Percentiles rank a stretch among this genome's conserved stretches.
phyloP scores from a whole-genome alignment of 1,140 invertebrate genomes.

The Drosophila repletoides region DNA sequence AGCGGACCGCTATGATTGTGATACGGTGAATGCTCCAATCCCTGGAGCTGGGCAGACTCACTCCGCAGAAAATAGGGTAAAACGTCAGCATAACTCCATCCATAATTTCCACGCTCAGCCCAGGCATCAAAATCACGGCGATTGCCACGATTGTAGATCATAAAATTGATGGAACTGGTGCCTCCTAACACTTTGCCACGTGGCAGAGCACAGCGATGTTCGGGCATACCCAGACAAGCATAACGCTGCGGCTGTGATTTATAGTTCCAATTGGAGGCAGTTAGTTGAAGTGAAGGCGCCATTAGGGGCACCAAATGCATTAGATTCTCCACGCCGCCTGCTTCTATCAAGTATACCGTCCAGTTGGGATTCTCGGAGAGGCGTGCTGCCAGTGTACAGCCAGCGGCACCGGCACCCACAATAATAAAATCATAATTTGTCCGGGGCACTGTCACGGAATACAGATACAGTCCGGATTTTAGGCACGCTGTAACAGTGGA shows the following conservation, averaged over 20 bases:
- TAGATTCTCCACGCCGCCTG: slow-evolving; percentile 87
- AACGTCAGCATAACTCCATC: slow-evolving; percentile 89
- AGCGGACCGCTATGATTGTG: slow-evolving; percentile 84
- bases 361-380: slow-evolving; percentile 84
- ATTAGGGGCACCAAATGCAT: slow-evolving; percentile 87
- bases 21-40: slow-evolving; percentile 83
- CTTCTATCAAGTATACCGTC: slow-evolving; percentile 85
- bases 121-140: slow-evolving; percentile 89
- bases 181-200: slow-evolving; percentile 88
- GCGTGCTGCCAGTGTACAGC: slow-evolving; percentile 92
- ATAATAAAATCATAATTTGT: slow-evolving; percentile 90
- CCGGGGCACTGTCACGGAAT: slow-evolving; percentile 40
- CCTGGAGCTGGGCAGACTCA: slow-evolving; percentile 84
- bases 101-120: slow-evolving; percentile 86
- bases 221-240: slow-evolving; percentile 84
- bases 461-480: too few species aligned
- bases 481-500: not conserved
- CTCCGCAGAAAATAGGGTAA: slow-evolving; percentile 87
- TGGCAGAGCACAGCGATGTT: slow-evolving; percentile 84
- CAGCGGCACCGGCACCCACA: slow-evolving; percentile 93
- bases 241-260: slow-evolving; percentile 85
- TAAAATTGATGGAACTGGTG: slow-evolving; percentile 91
- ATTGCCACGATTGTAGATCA: slow-evolving; percentile 94
- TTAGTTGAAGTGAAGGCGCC: slow-evolving; percentile 84
- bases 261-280: slow-evolving; percentile 88